Evolutionary conservation across 1,140 invertebrate species (phyloP).

Genomic region (Scaptodrosophila lebanonensis): DNA sequence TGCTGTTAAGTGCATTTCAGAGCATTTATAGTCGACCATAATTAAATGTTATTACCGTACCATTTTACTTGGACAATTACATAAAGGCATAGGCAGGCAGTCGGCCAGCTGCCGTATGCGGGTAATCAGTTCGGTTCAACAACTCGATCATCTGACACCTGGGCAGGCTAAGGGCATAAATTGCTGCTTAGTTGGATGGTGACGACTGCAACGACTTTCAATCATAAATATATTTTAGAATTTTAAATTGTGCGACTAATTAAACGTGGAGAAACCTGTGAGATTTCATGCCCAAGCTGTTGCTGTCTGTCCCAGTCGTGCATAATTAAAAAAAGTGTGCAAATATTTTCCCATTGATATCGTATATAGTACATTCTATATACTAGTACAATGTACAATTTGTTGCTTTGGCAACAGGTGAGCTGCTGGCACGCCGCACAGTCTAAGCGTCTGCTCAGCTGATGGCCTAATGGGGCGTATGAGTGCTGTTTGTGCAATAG

Average conservation of each 20-base stretch:
- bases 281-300: constrained; percentile 60
- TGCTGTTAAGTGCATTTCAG: constrained; percentile 30
- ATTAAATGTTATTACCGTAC: constrained; percentile 66
- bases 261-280: constrained; percentile 58
- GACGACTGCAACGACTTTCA: constrained; percentile 53
- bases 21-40: constrained; percentile 52
- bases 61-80: constrained; percentile 44
- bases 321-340: constrained; percentile 61
- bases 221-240: constrained; percentile 72
- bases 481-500: constrained; percentile 30
- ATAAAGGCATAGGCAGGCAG: constrained; percentile 11
- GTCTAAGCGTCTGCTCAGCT: constrained; percentile 7
- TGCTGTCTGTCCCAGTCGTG: constrained; percentile 28
- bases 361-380: neutral
- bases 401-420: constrained; percentile 14
- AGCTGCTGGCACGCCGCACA: neutral
- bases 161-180: constrained; percentile 52
- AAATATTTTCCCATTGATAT: constrained; percentile 40
- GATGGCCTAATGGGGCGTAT: constrained; percentile 42
- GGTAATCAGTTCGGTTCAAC: constrained; percentile 45
- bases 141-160: constrained; percentile 45
- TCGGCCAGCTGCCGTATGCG: constrained; percentile 6
- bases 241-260: constrained; percentile 67
- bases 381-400: too few relatives aligned
- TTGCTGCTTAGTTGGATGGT: constrained; percentile 11